Evolutionary conservation across 2,113 vertebrate genomes (phyloP).

Genomic region (Archocentrus centrarchus): DNA sequence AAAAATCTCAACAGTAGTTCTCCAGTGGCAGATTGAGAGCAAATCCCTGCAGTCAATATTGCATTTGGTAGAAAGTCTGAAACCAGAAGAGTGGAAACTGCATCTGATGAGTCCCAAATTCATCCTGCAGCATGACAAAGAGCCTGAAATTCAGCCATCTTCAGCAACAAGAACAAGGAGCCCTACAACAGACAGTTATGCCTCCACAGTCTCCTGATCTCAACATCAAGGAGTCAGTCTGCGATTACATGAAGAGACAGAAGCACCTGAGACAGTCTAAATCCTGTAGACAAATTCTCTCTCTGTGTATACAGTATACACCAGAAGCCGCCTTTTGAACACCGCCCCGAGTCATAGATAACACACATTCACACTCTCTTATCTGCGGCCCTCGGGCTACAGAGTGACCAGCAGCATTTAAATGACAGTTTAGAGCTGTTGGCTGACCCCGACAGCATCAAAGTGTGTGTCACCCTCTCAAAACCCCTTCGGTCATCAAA

Average conservation of each 20-base stretch:
- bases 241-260: slow-evolving; percentile 10
- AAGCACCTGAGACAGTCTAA: not conserved
- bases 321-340: not conserved
- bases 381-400: not conserved
- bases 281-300: not conserved
- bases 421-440: slow-evolving; percentile 26
- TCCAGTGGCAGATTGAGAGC: not conserved
- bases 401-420: slow-evolving; percentile 9
- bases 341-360: not conserved
- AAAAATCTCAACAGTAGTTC: not conserved
- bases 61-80: not conserved
- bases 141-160: not conserved
- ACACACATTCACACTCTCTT: not conserved
- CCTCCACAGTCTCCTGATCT: not conserved
- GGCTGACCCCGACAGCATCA: not conserved
- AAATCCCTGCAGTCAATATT: not conserved
- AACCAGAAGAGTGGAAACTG: not conserved
- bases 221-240: slow-evolving; percentile 7
- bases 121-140: not conserved
- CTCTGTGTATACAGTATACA: not conserved
- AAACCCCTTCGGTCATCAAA: not conserved
- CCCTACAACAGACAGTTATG: not conserved
- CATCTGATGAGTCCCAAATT: not conserved
- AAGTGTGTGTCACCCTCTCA: not conserved
- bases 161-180: not conserved